Base-by-base conservation (phyloP, 2,797 vertebrate genomes). In the Schizopygopsis malacanthus region DNA sequence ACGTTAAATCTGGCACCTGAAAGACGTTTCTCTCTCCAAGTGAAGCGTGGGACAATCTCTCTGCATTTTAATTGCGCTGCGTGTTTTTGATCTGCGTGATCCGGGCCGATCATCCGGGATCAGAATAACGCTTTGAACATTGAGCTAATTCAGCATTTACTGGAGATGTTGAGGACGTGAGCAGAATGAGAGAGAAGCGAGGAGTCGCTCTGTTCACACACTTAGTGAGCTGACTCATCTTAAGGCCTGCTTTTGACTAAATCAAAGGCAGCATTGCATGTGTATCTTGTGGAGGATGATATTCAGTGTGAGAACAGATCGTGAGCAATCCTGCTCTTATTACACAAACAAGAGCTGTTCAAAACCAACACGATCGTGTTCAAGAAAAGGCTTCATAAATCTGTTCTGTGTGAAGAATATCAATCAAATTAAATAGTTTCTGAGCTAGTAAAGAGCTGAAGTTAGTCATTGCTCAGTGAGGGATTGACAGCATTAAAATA, bases 141-240 rank as follows among this genome's bases (percentile, higher is more conserved):
- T 92, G 20, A 77, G n/a, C 75, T 59, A 90, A 92, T 93, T 93
- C 92, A 92, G 91, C 90, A 91, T 87, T 93, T 92, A 89, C 90
- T 87, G 89, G 81, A 90, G 91, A 89, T 84, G 91, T 87, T 86
- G 70, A 73, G 72, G 90, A 91, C 91, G 89, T 93, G 91, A 89
- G 84, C 82, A 76, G 89, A 90, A 92, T 91, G 43, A 72, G 56
- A 37, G 13, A 83, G 39, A 43, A 47, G 28, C n/a, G 4, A 9
- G 1, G 12, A 4, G 2, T 47, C 13, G n/a, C 71, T 45, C 70
- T 20, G 25, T 76, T 54, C 28, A 52, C 73, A 54, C 18, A 33
- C 43, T 43, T 28, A 28, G 28, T 28, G 28, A 28, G 28, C 28
- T 11, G 10, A 52, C 16, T 25, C n/a, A 33, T 73, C 47, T 73